Base-by-base conservation (phyloP, 2,888 invertebrate genomes). In the Nomada hirtipes region DNA sequence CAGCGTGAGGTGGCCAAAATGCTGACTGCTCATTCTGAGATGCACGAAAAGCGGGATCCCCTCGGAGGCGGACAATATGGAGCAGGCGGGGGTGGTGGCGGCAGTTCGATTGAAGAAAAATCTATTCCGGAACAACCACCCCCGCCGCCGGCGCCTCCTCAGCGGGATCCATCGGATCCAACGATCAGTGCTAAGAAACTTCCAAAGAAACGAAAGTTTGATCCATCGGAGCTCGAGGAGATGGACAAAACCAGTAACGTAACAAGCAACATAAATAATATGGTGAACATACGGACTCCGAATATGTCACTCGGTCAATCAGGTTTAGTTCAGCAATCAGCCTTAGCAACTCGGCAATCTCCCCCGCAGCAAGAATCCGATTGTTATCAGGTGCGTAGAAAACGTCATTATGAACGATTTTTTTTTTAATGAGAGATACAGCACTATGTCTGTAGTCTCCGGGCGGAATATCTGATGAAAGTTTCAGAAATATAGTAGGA, bases 141-240 rank as follows among this genome's bases (percentile, higher is more conserved):
- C 88, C 92, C 92, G 91, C 95, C 95, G 71, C 94, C 95, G 47
- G 95, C 95, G 89, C 95, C 95, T 77, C 94, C 95, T 47, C 95
- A 96, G 85, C 95, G 97, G 84, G 92, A 93, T 87, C 91, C 86
- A n/a, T 92, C 93, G 50, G 93, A 93, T 89, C 92, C 94, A 52
- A 93, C 92, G 71, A 93, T 93, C 87, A 94, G 93, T 90, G 95
- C 95, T 80, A 94, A 95, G 88, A 98, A 97, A 93, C 96, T 98
- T 92, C 99, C 99, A 77, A 99, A 99, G 94, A 99, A 99, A 94
- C 96, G 99, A 85, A 98, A 98, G 94, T 97, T 97, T 92, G 96
- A 97, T 94, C 96, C 96, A 61, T 96, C 97, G 61, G 97, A 97
- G 90, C 94, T 97, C 76, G 97, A 97, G 93, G 97, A 97, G 90